phyloP scores from a whole-genome alignment of 2,113 vertebrate species.

The Alethe castanea region DNA sequence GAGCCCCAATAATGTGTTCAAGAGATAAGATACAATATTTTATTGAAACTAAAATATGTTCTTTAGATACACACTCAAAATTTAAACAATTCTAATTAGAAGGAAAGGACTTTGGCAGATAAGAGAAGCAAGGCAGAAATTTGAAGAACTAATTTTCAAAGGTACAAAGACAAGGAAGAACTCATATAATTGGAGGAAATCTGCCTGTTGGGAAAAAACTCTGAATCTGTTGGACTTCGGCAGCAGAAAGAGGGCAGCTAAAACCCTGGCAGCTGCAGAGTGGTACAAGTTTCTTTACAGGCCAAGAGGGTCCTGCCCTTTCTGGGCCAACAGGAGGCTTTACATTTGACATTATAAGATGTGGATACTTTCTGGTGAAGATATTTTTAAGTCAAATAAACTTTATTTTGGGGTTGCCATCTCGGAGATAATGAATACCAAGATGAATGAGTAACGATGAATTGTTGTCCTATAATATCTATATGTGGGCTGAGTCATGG shows the following conservation, averaged over 20 bases:
- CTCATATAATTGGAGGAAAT: background rate
- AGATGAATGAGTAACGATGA: background rate
- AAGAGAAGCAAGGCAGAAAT: background rate
- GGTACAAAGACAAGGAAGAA: background rate
- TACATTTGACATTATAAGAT: background rate
- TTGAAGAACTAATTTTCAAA: background rate
- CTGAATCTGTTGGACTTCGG: background rate
- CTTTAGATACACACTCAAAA: background rate
- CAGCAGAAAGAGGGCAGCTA: background rate
- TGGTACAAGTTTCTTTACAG: background rate
- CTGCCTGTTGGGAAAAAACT: background rate
- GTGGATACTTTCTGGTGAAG: background rate
- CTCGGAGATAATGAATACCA: background rate
- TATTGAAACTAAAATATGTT: background rate
- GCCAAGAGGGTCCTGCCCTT: background rate
- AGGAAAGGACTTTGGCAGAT: background rate
- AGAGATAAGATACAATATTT: background rate
- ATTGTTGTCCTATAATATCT: background rate
- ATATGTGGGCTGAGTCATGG: accelerated
- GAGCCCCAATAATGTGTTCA: background rate
- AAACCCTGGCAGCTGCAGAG: background rate
- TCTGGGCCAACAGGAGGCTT: background rate
- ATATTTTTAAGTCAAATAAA: background rate
- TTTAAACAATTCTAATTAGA: background rate
- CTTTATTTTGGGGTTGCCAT: background rate